Evolutionary conservation across 2,113 vertebrate species (phyloP).

Genomic region (Polyodon spathula): DNA sequence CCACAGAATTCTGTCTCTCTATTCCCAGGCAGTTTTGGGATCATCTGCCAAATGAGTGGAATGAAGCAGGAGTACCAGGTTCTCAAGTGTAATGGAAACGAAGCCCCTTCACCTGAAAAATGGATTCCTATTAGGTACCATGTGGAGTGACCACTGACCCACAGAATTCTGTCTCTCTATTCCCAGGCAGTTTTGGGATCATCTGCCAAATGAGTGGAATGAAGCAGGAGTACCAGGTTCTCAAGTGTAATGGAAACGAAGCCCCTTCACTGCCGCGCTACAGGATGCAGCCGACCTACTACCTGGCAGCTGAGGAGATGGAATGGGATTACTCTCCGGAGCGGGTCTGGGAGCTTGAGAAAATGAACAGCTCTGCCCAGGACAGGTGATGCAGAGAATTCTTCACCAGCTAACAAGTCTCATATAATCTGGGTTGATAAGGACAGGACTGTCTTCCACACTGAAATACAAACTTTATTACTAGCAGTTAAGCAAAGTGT

Average conservation of each 20-base stretch:
- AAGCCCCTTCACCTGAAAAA: too few relatives aligned
- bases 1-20: neutral
- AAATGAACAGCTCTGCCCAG: slow-evolving; percentile 38
- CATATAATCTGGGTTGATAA: too few relatives aligned
- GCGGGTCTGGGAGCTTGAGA: slow-evolving; percentile 51
- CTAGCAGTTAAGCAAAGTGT: too few relatives aligned
- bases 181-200: slow-evolving; percentile 53
- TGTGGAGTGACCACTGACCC: neutral
- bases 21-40: slow-evolving; percentile 50
- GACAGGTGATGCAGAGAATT: slow-evolving; percentile 53
- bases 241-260: slow-evolving; percentile 28
- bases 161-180: neutral
- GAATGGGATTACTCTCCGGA: slow-evolving; percentile 56
- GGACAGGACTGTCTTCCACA: too few relatives aligned
- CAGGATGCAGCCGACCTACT: slow-evolving; percentile 35
- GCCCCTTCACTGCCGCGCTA: slow-evolving; percentile 5
- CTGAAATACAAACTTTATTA: too few relatives aligned
- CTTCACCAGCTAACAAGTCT: too few relatives aligned
- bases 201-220: slow-evolving; percentile 59
- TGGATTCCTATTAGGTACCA: too few relatives aligned
- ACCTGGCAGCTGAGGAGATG: slow-evolving; percentile 50
- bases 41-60: slow-evolving; percentile 56
- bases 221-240: slow-evolving; percentile 46
- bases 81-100: slow-evolving; percentile 31
- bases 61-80: slow-evolving; percentile 52